A percentile compares a stretch with the other conserved stretches of the same genome.
Evolutionary conservation across 2,797 vertebrate species (phyloP).

Genomic region (Mus caroli): DNA sequence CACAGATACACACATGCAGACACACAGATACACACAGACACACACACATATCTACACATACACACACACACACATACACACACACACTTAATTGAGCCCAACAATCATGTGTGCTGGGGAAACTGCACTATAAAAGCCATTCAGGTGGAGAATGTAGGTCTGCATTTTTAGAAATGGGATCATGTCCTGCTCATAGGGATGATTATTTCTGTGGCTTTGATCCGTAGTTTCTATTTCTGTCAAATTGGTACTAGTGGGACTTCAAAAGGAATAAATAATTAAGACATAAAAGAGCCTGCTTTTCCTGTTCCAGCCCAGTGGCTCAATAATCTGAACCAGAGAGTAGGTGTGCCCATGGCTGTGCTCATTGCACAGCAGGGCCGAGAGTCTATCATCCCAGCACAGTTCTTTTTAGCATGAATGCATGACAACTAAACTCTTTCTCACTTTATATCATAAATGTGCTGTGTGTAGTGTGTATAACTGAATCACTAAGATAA

Average conservation of each 20-base stretch:
- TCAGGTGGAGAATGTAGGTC: not conserved
- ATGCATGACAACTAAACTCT: not conserved
- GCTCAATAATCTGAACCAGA: slow-evolving; percentile 47
- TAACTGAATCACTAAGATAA: not conserved
- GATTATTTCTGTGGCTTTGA: slow-evolving; percentile 71
- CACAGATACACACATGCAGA: not conserved
- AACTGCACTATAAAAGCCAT: not conserved
- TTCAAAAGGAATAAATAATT: slow-evolving; percentile 79
- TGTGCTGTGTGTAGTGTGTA: not conserved
- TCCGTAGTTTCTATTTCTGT: slow-evolving; percentile 74
- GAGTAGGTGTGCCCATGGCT: not conserved
- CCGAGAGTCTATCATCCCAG: not conserved
- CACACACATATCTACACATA: not conserved
- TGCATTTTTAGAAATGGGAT: slow-evolving; percentile 67
- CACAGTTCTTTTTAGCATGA: not conserved
- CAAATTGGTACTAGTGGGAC: slow-evolving; percentile 71
- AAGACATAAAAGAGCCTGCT: slow-evolving; percentile 49
- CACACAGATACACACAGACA: not conserved
- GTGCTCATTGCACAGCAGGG: not conserved
- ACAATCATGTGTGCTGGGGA: not conserved
- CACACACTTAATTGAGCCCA: not conserved
- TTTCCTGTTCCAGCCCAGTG: slow-evolving; percentile 62
- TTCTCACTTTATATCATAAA: not conserved
- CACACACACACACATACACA: not conserved
- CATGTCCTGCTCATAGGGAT: slow-evolving; percentile 56